These are phyloP conservation scores for Trichomycterus rosablanca DNA, from an alignment of 2,113 vertebrate species.

Conservation along the genomic window DNA sequence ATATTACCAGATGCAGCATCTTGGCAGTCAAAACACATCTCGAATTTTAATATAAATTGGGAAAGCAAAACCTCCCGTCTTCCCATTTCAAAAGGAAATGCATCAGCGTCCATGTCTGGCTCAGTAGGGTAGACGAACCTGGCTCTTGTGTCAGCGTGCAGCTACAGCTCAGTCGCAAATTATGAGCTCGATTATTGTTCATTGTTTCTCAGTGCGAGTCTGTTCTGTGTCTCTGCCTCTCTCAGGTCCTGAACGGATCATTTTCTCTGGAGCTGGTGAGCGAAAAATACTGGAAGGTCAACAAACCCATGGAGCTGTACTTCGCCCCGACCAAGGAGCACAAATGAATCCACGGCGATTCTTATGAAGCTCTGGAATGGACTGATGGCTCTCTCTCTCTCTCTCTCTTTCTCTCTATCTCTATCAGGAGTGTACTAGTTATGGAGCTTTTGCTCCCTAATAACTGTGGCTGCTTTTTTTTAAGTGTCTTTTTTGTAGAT, in stretches of 20 bases:
- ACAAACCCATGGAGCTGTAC: constrained; percentile 99
- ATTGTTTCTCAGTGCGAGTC: not conserved
- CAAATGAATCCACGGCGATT: constrained; percentile 71
- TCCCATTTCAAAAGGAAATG: too few species aligned
- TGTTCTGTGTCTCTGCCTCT: constrained; percentile 25
- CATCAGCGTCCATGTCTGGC: too few species aligned
- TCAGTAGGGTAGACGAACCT: too few species aligned
- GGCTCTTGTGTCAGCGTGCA: too few species aligned
- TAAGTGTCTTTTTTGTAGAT: constrained; percentile 36
- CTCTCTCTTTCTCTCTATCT: constrained; percentile 12
- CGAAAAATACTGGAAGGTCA: constrained; percentile 99
- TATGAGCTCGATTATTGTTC: too few species aligned
- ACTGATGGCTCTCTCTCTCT: constrained; percentile 35
- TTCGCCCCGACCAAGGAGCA: constrained; percentile 98
- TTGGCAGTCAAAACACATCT: too few species aligned
- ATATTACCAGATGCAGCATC: too few species aligned
- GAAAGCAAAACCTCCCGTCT: too few species aligned
- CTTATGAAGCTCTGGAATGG: constrained; percentile 19
- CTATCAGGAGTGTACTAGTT: constrained; percentile 25
- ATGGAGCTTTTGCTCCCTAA: constrained; percentile 30
- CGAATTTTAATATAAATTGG: too few species aligned
- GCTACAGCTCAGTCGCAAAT: too few species aligned
- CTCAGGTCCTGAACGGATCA: constrained; percentile 92
- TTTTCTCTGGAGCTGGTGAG: constrained; percentile 98
- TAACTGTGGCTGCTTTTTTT: constrained; percentile 48